Conservation (phyloP, 2,888 invertebrate genomes). For the Ormyrus rosae region DNA sequence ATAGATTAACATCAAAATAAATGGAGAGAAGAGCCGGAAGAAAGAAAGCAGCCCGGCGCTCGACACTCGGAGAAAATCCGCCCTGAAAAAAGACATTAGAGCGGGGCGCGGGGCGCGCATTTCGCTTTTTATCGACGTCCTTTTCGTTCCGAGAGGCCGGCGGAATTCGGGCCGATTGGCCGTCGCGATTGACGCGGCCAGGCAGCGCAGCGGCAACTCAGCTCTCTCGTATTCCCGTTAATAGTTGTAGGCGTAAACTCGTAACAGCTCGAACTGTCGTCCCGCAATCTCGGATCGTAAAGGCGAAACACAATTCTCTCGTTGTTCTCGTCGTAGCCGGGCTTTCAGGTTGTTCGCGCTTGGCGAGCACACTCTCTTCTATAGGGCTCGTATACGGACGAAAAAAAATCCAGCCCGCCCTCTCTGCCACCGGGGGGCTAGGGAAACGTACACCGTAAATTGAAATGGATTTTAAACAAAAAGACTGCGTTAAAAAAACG, state of each 20-base stretch:
- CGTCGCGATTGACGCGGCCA: constrained; percentile 16
- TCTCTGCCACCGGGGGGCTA: background rate
- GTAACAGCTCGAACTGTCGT: constrained; percentile 41
- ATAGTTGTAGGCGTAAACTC: constrained; percentile 48
- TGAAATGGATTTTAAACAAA: constrained; percentile 40
- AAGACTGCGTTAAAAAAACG: constrained; percentile 15
- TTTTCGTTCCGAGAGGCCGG: background rate
- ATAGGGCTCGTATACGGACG: background rate
- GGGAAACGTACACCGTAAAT: constrained; percentile 29
- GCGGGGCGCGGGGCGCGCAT: too few relatives aligned
- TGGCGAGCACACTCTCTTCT: background rate
- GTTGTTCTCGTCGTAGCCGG: background rate
- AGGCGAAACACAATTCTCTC: constrained; percentile 32
- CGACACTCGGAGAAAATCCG: background rate
- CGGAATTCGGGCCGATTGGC: constrained; percentile 28
- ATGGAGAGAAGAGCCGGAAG: too few relatives aligned
- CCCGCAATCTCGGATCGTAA: constrained; percentile 33
- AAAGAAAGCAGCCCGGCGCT: too few relatives aligned
- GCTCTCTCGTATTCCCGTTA: constrained; percentile 22
- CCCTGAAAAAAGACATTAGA: too few relatives aligned
- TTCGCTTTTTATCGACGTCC: too few relatives aligned
- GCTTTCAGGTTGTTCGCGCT: background rate
- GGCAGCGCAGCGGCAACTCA: background rate
- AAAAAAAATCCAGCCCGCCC: constrained; percentile 7
- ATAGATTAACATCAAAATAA: too few relatives aligned